Conservation (phyloP, 2,888 invertebrate genomes). For the Idaea aversata region DNA sequence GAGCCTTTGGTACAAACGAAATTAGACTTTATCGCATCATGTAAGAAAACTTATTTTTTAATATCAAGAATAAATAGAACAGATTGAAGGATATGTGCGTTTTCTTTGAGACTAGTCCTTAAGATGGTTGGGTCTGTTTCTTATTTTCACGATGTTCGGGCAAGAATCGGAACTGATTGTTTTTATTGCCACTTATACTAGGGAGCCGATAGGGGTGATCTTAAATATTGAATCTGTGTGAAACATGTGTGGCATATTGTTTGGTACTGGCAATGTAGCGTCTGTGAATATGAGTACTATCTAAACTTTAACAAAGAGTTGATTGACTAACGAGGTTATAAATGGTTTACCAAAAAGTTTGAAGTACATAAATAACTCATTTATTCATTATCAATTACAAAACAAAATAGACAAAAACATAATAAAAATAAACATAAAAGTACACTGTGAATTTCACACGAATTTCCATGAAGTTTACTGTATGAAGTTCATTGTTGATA, state of each 20-base stretch:
- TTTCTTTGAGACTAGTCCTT: conserved; percentile 8
- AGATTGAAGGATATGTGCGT: conserved; percentile 4
- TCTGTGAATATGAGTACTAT: no score
- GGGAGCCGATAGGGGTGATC: conserved; percentile 38
- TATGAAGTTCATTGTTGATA: no score
- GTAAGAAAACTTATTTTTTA: neutral
- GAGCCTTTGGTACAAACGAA: conserved; percentile 10
- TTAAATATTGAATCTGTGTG: conserved; percentile 61
- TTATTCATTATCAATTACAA: no score
- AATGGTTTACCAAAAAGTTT: no score
- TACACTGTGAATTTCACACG: no score
- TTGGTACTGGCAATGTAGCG: neutral
- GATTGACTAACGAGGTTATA: no score
- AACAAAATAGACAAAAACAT: no score
- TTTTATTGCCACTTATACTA: conserved; percentile 59
- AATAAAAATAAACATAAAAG: no score
- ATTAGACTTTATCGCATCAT: neutral
- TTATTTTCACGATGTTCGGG: conserved; percentile 58
- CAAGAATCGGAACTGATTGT: conserved; percentile 66
- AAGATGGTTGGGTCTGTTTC: conserved; percentile 57
- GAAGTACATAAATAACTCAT: no score
- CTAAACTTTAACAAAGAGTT: no score
- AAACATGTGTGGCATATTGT: conserved; percentile 56
- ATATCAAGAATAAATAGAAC: neutral
- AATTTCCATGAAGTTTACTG: no score